These are phyloP conservation scores for Pachycephala philippinensis DNA, from an alignment of 2,113 vertebrate species.

Conservation along the genomic window DNA sequence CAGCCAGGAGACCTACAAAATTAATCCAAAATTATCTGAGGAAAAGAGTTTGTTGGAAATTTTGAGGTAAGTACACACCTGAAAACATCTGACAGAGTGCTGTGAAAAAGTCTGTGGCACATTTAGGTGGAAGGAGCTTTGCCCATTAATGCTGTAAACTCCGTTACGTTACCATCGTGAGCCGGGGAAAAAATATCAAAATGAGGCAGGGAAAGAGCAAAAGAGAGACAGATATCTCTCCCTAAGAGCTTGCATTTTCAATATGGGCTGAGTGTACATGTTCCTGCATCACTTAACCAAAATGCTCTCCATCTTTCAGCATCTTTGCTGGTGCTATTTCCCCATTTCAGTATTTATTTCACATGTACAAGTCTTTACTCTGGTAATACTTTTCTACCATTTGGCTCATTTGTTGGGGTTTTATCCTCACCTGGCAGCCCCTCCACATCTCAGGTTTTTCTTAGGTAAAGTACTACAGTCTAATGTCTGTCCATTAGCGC, in stretches of 20 bases:
- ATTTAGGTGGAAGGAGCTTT: neutral
- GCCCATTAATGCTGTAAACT: neutral
- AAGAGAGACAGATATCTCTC: neutral
- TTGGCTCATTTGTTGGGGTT: neutral
- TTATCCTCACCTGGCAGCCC: neutral
- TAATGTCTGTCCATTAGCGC: slow-evolving; percentile 69
- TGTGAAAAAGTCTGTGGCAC: neutral
- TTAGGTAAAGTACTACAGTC: slow-evolving; percentile 55
- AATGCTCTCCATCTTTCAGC: neutral
- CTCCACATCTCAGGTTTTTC: neutral
- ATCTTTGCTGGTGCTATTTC: neutral
- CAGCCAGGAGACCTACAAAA: neutral
- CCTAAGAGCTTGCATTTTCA: neutral
- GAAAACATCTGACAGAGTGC: neutral
- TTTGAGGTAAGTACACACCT: neutral
- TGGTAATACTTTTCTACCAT: neutral
- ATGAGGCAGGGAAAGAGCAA: neutral
- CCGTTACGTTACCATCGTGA: neutral
- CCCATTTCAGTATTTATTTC: slow-evolving; percentile 2
- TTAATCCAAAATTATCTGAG: neutral
- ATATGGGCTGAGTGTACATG: neutral
- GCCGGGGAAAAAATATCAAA: neutral
- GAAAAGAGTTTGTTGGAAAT: neutral
- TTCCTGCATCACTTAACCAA: neutral
- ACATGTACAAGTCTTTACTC: neutral